Evolutionary conservation across 1,140 invertebrate species (phyloP), one percentile per base, ranked within the genome.

Genomic region (Pachypsylla venusta): DNA sequence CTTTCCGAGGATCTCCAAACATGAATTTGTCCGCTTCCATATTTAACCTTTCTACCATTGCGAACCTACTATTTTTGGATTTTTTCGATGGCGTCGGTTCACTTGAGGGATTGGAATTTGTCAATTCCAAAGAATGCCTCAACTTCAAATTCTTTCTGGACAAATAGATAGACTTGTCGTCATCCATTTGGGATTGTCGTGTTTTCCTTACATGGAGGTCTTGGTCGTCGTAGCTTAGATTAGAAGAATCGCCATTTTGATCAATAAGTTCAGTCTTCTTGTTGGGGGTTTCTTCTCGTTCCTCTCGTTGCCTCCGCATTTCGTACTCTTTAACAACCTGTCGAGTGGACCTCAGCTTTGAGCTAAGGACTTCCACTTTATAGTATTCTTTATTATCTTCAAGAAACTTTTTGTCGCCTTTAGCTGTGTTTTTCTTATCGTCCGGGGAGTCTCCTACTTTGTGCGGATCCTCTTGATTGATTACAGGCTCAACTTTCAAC

Each of bases 21-120:
- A 89, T 84, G 67, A 88, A 89, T 54, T 83, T 87, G 64, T 87
- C 85, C 0, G 85, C 86, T 68, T 89, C 85, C 60, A 86, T 82
- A 59, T 85, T 88, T 1, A 89, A 67, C 19, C 70, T 68, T 2
- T 69, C 64, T n/a, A 67, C 20, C 84, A 24, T 0, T 65, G 2
- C 30, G 3, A 28, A 12, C 19, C 28, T 22, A 26, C n/a, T 24
- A n/a, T 16, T n/a, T 4, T n/a, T 4, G 2, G 12, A 7, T 14
- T 16, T 53, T 16, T 56, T 56, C 27, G 25, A 14, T 4, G 54
- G 54, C 4, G 42, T 48, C n/a, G 42, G 7, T 22, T 5, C 42
- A 7, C n/a, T n/a, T n/a, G n/a, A n/a, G n/a, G n/a, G n/a, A n/a
- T 48, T 22, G n/a, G 16, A 4, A 7, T 48, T 3, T 19, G 5